These are phyloP conservation scores for Mormyrops boulengeri DNA, from an alignment of 2,797 vertebrate species.

Conservation along the genomic window DNA sequence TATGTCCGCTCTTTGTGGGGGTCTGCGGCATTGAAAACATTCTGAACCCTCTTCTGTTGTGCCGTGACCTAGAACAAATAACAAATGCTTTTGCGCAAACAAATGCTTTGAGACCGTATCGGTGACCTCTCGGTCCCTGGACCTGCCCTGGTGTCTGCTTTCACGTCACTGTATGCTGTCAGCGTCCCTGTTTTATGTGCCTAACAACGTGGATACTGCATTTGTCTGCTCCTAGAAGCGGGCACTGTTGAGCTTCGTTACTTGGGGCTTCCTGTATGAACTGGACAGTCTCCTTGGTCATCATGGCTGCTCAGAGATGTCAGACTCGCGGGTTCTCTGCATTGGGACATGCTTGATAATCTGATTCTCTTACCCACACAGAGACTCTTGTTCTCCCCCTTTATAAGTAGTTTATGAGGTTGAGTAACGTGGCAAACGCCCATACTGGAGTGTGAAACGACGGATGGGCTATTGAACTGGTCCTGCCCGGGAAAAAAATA, in stretches of 20 bases:
- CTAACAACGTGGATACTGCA: background rate
- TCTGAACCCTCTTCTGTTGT: background rate
- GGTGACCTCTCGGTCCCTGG: background rate
- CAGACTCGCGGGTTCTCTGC: background rate
- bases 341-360: background rate
- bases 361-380: background rate
- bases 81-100: background rate
- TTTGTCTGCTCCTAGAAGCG: background rate
- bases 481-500: background rate
- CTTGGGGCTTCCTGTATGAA: background rate
- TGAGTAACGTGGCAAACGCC: background rate
- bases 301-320: background rate
- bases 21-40: background rate
- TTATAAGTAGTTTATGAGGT: background rate
- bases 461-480: background rate
- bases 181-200: background rate
- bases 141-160: background rate
- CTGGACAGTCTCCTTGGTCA: background rate
- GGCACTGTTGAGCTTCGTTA: background rate
- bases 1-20: background rate
- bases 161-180: background rate
- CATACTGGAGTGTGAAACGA: background rate
- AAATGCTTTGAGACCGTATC: background rate
- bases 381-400: background rate
- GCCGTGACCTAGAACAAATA: background rate